Percentiles rank a stretch among this genome's conserved stretches.
Evolutionary conservation across 2,797 vertebrate genomes (phyloP).

Genomic region (Paramormyrops hopkinsi): DNA sequence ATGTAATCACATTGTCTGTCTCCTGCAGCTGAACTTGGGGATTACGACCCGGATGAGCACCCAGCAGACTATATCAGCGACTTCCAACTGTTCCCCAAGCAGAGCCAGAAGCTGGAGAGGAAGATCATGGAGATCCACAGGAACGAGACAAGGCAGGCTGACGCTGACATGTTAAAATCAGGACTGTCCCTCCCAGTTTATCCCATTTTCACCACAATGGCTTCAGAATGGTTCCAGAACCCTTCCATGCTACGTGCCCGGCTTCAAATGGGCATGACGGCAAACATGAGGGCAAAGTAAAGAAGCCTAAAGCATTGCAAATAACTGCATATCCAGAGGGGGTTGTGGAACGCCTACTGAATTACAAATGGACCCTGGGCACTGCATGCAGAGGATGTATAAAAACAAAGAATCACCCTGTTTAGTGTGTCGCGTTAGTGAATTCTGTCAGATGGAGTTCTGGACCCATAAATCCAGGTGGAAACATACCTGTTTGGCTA

Average conservation of each 20-base stretch:
- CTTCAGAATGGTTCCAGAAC: background rate
- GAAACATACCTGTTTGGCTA: background rate
- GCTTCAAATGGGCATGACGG: background rate
- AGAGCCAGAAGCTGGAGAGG: constrained; percentile 89
- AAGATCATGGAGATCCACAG: constrained; percentile 93
- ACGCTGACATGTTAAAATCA: background rate
- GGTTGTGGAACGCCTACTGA: background rate
- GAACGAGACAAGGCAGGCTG: constrained; percentile 82
- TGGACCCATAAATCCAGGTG: background rate
- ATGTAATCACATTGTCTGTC: constrained; percentile 33
- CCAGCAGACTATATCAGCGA: constrained; percentile 87
- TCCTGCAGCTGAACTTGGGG: constrained; percentile 82
- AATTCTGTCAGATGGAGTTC: background rate
- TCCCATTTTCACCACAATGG: background rate
- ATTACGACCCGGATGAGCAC: constrained; percentile 88
- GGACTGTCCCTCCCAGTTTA: background rate
- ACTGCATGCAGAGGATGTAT: background rate
- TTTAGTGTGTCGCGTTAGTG: background rate
- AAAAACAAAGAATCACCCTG: background rate
- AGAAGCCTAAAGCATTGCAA: background rate
- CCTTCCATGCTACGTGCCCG: background rate
- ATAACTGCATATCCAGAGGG: background rate
- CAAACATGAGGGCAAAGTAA: background rate
- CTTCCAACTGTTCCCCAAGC: constrained; percentile 94
- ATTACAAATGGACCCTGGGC: background rate